Base-by-base conservation (phyloP, 1,140 invertebrate species). In the Zelostemma sp. region DNA sequence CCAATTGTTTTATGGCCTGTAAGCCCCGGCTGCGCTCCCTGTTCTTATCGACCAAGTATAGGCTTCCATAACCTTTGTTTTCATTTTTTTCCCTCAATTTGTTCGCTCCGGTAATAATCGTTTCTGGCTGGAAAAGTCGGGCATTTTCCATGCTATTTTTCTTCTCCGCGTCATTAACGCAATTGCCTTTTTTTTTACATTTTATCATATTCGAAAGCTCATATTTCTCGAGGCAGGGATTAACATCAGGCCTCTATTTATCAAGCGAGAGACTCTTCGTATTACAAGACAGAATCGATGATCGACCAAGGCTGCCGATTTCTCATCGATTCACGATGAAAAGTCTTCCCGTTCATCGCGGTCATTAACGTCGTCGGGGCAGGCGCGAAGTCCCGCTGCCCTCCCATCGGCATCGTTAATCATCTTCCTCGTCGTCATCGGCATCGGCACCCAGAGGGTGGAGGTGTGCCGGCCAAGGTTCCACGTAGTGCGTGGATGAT, bases 1-100 rank as follows among this genome's bases (percentile, higher is more conserved):
- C 72, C 72, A 69, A 74, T 72, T 74, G 72, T 74, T 74, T 74
- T 74, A 74, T 74, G 65, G 68, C 40, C 64, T 74, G 69, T 71
- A 51, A 72, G 68, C 59, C 38, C 61, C 25, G 19, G 33, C 56
- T 62, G 65, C 57, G 60, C 58, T 60, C 48, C 8, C 21, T 25
- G 3, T 25, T 25, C 65, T 68, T 67, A 69, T 74, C 72, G 64
- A 64, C 68, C 18, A 54, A 57, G 33, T 62, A 57, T 62, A 61
- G 58, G 60, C 69, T 25, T 64, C 58, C 59, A 56, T 3, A 8
- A 25, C 3, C 21, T 25, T 25, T 25, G 21, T 25, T 25, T 49
- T 64, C 60, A 63, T 50, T 63, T 72, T 66, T 66, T 51, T 56
- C 14, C 58, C 55, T 63, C 63, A 72, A 72, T 72, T 72, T 72